Conservation (phyloP, 2,888 invertebrate genomes). For the Girardia tigrina region DNA sequence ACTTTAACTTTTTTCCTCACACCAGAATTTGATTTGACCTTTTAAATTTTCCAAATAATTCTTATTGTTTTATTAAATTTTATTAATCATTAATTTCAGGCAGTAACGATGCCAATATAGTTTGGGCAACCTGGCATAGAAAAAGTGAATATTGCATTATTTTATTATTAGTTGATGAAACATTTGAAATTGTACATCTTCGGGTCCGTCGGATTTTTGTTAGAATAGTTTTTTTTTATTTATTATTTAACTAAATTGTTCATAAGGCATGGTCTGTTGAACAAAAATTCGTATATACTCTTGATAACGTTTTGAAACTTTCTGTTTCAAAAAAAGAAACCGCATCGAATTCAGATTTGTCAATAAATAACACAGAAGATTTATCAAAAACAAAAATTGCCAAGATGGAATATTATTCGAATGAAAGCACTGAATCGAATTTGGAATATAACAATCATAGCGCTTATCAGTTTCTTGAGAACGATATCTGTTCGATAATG, state of each 20-base stretch:
- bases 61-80: neutral
- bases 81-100: neutral
- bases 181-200: neutral
- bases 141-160: neutral
- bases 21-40: no score
- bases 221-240: neutral
- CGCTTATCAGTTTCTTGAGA: neutral
- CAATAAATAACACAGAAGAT: neutral
- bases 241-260: neutral
- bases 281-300: constrained; percentile 7
- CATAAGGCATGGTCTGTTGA: neutral
- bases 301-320: neutral
- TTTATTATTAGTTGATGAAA: neutral
- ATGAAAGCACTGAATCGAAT: neutral
- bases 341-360: neutral
- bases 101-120: neutral
- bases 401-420: neutral
- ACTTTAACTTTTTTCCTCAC: no score
- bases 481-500: neutral
- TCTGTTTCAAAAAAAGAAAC: neutral
- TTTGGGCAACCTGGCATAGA: constrained; percentile 6
- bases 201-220: neutral
- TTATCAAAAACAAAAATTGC: neutral
- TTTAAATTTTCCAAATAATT: no score
- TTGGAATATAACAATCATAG: neutral